Evolutionary conservation across 35 echinoderm and acorn worm genomes (phyloP).

Genomic region (Ophiothrix spiculata): DNA sequence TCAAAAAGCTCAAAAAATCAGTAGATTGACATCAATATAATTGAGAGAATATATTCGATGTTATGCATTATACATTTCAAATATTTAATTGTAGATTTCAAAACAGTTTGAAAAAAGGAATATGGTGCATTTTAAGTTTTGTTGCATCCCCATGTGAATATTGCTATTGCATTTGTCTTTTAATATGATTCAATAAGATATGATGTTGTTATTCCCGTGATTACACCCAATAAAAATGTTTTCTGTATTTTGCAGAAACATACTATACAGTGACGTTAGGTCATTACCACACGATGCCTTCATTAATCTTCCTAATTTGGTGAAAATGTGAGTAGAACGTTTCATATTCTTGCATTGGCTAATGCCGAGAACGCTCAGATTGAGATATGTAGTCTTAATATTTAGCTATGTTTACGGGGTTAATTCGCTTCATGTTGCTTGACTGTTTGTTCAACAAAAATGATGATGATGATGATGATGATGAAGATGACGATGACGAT

Average conservation of each 20-base stretch:
- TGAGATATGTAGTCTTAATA: too few relatives aligned
- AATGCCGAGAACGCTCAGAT: neutral
- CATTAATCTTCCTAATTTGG: neutral
- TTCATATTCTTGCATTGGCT: too few relatives aligned
- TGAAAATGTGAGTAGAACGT: neutral
- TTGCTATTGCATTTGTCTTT: neutral
- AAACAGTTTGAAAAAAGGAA: neutral
- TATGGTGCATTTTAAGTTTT: neutral
- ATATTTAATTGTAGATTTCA: neutral
- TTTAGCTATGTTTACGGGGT: neutral
- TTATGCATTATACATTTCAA: neutral
- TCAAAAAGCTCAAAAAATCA: too few relatives aligned
- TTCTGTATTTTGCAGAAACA: neutral
- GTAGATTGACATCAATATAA: too few relatives aligned
- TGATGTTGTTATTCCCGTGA: too few relatives aligned
- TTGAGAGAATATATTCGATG: too few relatives aligned
- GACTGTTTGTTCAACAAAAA: neutral
- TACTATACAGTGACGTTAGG: neutral
- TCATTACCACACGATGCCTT: neutral
- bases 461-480: neutral
- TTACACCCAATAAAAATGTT: neutral
- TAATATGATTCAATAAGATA: too few relatives aligned
- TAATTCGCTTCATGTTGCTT: neutral
- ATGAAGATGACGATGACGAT: neutral
- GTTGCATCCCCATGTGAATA: neutral